phyloP scores from a whole-genome alignment of 2,888 invertebrate species.

The Calephelis perditalis region DNA sequence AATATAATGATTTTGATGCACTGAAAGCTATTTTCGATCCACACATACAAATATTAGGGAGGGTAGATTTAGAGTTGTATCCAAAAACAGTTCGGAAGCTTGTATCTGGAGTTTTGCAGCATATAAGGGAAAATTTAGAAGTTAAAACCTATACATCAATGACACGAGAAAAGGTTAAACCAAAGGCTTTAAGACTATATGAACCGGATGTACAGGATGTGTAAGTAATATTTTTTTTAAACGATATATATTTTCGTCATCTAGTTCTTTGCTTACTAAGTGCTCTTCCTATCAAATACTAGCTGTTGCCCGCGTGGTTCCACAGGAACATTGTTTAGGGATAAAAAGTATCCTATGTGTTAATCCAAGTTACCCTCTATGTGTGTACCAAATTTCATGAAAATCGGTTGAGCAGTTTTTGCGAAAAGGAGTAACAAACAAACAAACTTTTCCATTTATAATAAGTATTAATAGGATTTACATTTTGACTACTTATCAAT shows the following conservation, averaged over 20 bases:
- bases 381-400: too few relatives aligned
- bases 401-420: too few relatives aligned
- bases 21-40: slow-evolving; percentile 72
- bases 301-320: too few relatives aligned
- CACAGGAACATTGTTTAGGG: too few relatives aligned
- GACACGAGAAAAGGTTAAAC: slow-evolving; percentile 81
- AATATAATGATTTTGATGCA: slow-evolving; percentile 62
- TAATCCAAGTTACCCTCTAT: too few relatives aligned
- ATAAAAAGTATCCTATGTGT: too few relatives aligned
- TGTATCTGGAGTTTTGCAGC: slow-evolving; percentile 57
- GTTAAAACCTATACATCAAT: slow-evolving; percentile 78
- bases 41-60: slow-evolving; percentile 73
- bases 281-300: too few relatives aligned
- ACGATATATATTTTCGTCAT: too few relatives aligned
- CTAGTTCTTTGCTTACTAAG: not conserved
- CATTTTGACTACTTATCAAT: too few relatives aligned
- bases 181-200: slow-evolving; percentile 88
- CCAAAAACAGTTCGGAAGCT: slow-evolving; percentile 74
- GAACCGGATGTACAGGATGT: slow-evolving; percentile 92
- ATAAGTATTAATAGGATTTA: too few relatives aligned
- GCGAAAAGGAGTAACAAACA: too few relatives aligned
- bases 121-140: slow-evolving; percentile 69
- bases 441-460: too few relatives aligned
- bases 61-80: slow-evolving; percentile 79
- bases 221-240: slow-evolving; percentile 76